Conservation (phyloP, 53 echinoderm and acorn worm genomes). For the Patiria pectinifera region DNA sequence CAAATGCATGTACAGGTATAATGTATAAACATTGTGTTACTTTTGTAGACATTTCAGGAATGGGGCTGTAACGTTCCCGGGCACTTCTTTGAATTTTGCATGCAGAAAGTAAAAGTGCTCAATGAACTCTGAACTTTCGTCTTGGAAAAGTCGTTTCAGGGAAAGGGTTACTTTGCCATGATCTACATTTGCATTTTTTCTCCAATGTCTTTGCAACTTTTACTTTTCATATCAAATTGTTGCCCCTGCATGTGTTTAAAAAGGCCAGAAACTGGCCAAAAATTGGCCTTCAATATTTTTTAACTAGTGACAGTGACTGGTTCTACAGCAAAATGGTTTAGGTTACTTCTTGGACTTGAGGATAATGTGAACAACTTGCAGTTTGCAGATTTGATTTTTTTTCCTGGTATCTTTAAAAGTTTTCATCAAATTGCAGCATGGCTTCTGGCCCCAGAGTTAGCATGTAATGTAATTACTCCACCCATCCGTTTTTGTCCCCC, state of each 20-base stretch:
- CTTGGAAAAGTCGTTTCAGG: background rate
- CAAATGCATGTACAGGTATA: too few relatives aligned
- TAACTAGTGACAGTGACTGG: too few relatives aligned
- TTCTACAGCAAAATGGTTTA: too few relatives aligned
- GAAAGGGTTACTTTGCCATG: background rate
- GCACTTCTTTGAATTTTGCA: background rate
- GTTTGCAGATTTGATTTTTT: background rate
- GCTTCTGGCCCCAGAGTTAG: background rate
- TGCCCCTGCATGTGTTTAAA: too few relatives aligned
- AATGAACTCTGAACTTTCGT: background rate
- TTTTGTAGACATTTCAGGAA: too few relatives aligned
- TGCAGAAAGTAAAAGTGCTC: background rate
- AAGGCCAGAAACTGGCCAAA: too few relatives aligned
- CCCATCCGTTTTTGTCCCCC: background rate
- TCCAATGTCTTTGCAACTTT: background rate
- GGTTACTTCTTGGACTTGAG: too few relatives aligned
- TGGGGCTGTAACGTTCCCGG: background rate
- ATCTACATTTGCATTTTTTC: background rate
- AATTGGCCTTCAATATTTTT: too few relatives aligned
- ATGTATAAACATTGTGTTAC: too few relatives aligned
- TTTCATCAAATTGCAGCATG: background rate
- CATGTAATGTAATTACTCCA: constrained; percentile 16
- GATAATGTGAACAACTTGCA: too few relatives aligned
- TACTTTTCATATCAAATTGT: background rate
- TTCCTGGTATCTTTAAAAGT: background rate